Evolutionary conservation across 2,113 vertebrate genomes (phyloP).

Genomic region (Catagonus wagneri): DNA sequence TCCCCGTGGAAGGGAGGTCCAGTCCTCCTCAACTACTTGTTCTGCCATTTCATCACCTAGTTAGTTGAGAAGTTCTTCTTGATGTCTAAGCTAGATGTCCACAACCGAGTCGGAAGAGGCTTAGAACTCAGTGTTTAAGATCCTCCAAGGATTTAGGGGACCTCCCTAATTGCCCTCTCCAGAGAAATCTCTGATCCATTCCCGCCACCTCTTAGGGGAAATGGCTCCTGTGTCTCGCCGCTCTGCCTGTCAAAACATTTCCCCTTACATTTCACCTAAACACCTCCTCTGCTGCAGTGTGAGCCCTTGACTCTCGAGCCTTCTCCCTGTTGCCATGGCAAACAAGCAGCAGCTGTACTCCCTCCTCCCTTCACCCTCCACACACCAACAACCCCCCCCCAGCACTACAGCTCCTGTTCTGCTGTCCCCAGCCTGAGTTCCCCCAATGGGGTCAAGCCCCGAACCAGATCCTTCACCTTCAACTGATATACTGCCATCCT

Average conservation of each 20-base stretch:
- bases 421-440: conserved; percentile 68
- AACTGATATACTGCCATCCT: not conserved
- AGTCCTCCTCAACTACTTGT: not conserved
- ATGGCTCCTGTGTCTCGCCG: conserved; percentile 77
- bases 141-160: conserved; percentile 61
- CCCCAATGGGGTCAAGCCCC: conserved; percentile 16
- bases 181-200: conserved; percentile 70
- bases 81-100: conserved; percentile 26
- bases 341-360: conserved; percentile 82
- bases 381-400: conserved; percentile 61
- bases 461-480: conserved; percentile 4
- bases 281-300: conserved; percentile 85
- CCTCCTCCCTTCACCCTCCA: conserved; percentile 79
- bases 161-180: conserved; percentile 52
- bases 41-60: not conserved
- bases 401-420: conserved; percentile 80
- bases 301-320: conserved; percentile 84
- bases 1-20: not conserved
- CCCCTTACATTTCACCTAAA: conserved; percentile 83
- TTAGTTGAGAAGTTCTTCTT: conserved; percentile 41
- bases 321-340: conserved; percentile 84
- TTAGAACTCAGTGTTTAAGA: conserved; percentile 33
- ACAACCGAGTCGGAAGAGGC: conserved; percentile 29
- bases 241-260: conserved; percentile 84
- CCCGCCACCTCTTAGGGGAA: conserved; percentile 79